Base-by-base conservation (phyloP, 2,888 invertebrate genomes). In the Pimpla rufipes region DNA sequence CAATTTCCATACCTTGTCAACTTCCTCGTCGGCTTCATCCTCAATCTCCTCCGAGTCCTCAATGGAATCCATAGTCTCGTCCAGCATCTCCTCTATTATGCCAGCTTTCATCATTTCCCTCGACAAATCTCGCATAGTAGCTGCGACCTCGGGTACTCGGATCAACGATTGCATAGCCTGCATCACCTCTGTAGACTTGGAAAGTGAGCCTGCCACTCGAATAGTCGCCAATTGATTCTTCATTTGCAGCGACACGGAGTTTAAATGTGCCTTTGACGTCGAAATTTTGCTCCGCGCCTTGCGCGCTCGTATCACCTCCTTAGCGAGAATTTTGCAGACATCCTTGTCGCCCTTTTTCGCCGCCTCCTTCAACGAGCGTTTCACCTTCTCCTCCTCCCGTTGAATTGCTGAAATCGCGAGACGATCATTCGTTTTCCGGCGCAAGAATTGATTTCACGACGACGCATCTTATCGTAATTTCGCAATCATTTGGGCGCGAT, bases 31-130 rank as follows among this genome's bases (percentile, higher is more conserved):
- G 5, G 98, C 99, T 88, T 97, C 98, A 89, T 99, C 99, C 90
- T 99, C 99, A 95, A 99, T 95, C 91, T 99, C 98, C 89, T 99
- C 98, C 6, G 97, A 96, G 92, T 98, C 98, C 89, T 98, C 98
- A 85, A 99, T 96, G 4, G 96, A 95, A 84, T 99, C 98, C 96
- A 99, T 97, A 40, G 99, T 98, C 92, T 99, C 99, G 87, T 99
- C 99, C 55, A 99, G 94, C 99, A 99, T 99, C 94, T 99, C 99
- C 93, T 99, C 99, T 74, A 99, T 98, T 82, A 99, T 99, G 18
- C 99, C 99, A 0, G 99, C 98, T 93, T 96, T 97, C 98, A 98
- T 99, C 99, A 99, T 99, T 95, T 99, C 99, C 91, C 98, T 98
- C 1, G 99, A 99, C 94, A 99, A 95, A 87, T 99, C 99, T 90